phyloP scores from a whole-genome alignment of 64 coral and sea anemone genomes.

The Pocillopora verrucosa region DNA sequence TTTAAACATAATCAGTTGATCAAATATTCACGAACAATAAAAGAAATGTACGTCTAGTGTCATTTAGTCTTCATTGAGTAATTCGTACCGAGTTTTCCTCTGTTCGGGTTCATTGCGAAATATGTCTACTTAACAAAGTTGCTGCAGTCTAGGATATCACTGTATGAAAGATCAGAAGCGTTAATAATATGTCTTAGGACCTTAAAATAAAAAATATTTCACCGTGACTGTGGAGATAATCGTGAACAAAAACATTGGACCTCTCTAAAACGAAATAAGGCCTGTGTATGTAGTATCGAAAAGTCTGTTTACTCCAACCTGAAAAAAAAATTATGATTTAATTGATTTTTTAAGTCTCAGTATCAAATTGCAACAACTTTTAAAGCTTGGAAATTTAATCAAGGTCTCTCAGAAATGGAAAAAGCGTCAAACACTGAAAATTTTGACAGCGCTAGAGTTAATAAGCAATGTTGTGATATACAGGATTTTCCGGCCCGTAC shows the following conservation, averaged over 20 bases:
- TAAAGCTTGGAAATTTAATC: neutral
- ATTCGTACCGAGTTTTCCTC: neutral
- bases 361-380: neutral
- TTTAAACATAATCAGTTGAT: neutral
- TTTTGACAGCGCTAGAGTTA: neutral
- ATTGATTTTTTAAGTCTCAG: neutral
- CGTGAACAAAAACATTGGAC: neutral
- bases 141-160: too few species aligned
- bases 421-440: conserved; percentile 12
- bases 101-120: neutral
- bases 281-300: neutral
- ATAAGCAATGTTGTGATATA: neutral
- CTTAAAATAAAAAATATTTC: neutral
- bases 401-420: neutral
- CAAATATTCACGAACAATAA: conserved; percentile 24
- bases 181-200: neutral
- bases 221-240: neutral
- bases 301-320: neutral
- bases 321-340: neutral
- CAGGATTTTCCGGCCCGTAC: neutral
- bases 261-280: neutral
- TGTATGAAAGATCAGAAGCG: too few species aligned
- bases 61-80: neutral
- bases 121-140: too few species aligned
- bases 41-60: neutral